These are phyloP conservation scores for Clanis bilineata DNA, from an alignment of 2,888 invertebrate genomes.

Conservation along the genomic window DNA sequence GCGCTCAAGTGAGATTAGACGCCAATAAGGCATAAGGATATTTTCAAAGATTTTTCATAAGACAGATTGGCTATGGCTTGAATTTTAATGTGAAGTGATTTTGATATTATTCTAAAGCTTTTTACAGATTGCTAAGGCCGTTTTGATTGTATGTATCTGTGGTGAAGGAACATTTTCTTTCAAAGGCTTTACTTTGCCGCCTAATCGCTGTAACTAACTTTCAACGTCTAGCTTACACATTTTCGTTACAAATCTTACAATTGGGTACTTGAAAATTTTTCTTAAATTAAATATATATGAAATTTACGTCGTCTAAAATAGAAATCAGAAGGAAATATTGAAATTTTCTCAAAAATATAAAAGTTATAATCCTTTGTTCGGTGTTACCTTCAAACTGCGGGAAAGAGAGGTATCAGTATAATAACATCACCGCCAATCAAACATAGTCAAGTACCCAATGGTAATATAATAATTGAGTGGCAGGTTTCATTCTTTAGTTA, in stretches of 20 bases:
- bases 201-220: background rate
- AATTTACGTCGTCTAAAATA: no score
- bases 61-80: slow-evolving; percentile 14
- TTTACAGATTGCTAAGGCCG: background rate
- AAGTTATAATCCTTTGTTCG: no score
- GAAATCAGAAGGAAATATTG: no score
- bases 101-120: slow-evolving; percentile 31
- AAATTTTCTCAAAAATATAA: no score
- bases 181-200: background rate
- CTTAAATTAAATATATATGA: no score
- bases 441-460: no score
- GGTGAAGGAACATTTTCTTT: background rate
- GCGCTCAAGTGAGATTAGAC: slow-evolving; percentile 60
- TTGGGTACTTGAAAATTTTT: no score
- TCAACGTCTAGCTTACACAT: background rate
- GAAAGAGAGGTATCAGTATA: no score
- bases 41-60: slow-evolving; percentile 33
- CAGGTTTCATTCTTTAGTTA: background rate
- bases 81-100: slow-evolving; percentile 29
- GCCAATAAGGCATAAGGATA: slow-evolving; percentile 46
- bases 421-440: no score
- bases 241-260: background rate
- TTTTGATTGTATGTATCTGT: background rate
- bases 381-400: no score
- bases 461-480: background rate